Base-by-base conservation (phyloP, 2,797 vertebrate species). In the Heteromormyrus szaboi region DNA sequence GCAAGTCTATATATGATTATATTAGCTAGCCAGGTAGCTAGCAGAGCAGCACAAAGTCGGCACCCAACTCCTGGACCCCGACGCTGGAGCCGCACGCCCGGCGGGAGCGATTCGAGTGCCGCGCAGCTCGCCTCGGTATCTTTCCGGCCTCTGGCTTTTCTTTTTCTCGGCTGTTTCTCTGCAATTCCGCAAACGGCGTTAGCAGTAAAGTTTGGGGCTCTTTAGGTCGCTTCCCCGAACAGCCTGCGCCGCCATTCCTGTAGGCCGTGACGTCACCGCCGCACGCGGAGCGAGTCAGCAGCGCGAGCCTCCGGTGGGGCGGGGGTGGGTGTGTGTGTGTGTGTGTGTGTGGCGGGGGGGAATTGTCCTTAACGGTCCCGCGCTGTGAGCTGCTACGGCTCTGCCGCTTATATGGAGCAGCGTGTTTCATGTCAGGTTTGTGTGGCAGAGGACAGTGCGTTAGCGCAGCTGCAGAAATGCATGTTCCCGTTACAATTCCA, bases 231-330 rank as follows among this genome's bases (percentile, higher is more conserved):
- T 96, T 93, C 92, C 93, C 94, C 93, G 91, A 90, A 92, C 95
- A 93, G 94, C 94, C 95, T 94, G 93, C 93, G 95, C 96, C 95
- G 96, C 96, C 96, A 97, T 96, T 96, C 94, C 93, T 93, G 90
- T 90, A 7, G 86, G 76, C 91, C 88, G 85, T 89, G 92, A 96
- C 92, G 95, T 95, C 94, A 95, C 86, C 54, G n/a, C 41, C 90
- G 68, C 68, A 88, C 88, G 50, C 93, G 90, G 87, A 56, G 90
- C 89, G 90, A 91, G 91, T 93, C 91, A 92, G 91, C 90, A 90
- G 88, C 89, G 93, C 90, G 51, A 91, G 88, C 89, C 89, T 90
- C 46, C 46, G 90, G 88, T 90, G 87, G 88, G 89, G 87, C 81
- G 85, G 87, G 86, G 46, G 50, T 12, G 85, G 87, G 86, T 29